These are phyloP conservation scores for Drosophila borborema DNA, from an alignment of 2,888 invertebrate genomes.

Conservation along the genomic window DNA sequence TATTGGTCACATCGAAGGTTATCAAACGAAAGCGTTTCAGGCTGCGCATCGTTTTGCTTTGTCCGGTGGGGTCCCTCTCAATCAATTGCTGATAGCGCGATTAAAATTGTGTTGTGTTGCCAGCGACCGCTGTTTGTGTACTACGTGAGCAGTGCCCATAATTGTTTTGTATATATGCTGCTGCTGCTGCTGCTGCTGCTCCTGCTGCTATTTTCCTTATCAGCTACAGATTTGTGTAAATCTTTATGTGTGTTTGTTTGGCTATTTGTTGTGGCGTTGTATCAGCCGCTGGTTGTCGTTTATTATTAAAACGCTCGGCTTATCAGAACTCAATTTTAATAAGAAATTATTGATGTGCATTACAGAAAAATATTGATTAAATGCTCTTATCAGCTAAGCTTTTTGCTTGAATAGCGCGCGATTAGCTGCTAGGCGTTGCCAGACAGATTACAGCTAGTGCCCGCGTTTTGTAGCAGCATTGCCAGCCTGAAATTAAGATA, in stretches of 20 bases:
- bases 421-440: conserved; percentile 21
- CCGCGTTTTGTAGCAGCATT: background rate
- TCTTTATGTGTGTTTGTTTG: conserved; percentile 21
- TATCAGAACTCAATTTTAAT: conserved; percentile 46
- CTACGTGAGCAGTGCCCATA: conserved; percentile 63
- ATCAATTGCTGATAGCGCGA: conserved; percentile 18
- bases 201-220: conserved; percentile 41
- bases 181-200: conserved; percentile 13
- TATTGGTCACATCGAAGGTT: conserved; percentile 96
- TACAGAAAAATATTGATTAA: conserved; percentile 15
- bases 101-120: conserved; percentile 31
- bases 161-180: conserved; percentile 57
- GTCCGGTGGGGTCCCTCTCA: conserved; percentile 14
- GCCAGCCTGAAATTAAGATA: background rate
- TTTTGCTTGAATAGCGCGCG: conserved; percentile 42
- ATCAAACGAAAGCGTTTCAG: conserved; percentile 86
- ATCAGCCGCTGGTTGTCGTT: conserved; percentile 23
- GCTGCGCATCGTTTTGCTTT: conserved; percentile 70
- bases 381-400: conserved; percentile 21
- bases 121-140: conserved; percentile 52
- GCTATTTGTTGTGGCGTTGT: conserved; percentile 23
- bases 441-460: background rate
- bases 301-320: conserved; percentile 29
- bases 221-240: conserved; percentile 48
- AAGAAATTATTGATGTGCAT: conserved; percentile 40